phyloP scores from a whole-genome alignment of 2,113 vertebrate species.

The Ia io region DNA sequence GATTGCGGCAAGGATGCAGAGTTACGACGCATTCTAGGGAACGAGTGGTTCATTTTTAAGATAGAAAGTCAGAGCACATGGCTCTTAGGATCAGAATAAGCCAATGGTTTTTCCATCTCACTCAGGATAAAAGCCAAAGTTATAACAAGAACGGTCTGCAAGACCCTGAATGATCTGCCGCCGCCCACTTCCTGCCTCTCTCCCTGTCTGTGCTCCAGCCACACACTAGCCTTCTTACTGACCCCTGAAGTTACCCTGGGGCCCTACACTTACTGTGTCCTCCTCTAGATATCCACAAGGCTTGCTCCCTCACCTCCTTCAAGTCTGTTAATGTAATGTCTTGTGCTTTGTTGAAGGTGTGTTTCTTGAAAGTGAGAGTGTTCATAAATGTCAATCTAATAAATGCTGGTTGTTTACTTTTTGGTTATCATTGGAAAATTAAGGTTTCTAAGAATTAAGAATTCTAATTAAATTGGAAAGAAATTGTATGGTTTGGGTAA shows the following conservation, averaged over 20 bases:
- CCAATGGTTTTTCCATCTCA: neutral
- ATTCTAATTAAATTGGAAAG: no score
- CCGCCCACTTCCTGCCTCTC: neutral
- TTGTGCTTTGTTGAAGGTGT: no score
- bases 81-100: neutral
- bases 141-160: neutral
- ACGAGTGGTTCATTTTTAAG: neutral
- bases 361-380: no score
- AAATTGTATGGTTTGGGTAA: no score
- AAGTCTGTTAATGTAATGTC: neutral
- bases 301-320: neutral
- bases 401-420: no score
- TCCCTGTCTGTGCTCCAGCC: neutral
- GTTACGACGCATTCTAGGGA: neutral
- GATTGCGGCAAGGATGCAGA: neutral
- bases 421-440: no score
- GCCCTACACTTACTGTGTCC: neutral
- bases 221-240: neutral
- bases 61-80: neutral
- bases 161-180: neutral
- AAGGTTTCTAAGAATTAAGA: no score
- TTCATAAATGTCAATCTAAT: no score
- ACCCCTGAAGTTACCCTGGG: neutral
- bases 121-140: neutral
- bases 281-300: neutral